phyloP scores from a whole-genome alignment of 2,888 invertebrate species.

The Acrobasis repandana region DNA sequence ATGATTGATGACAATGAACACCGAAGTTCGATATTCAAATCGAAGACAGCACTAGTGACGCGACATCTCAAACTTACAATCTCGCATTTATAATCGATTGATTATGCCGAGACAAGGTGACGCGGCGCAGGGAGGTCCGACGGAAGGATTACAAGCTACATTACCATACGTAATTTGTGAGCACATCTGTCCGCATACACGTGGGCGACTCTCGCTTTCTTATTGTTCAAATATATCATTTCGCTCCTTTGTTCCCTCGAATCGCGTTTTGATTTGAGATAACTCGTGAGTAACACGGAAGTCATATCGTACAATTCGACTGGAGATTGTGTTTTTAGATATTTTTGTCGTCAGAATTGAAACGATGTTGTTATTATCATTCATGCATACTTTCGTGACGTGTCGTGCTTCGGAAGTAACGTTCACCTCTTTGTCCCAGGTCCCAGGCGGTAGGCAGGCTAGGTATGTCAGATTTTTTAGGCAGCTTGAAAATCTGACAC shows the following conservation, averaged over 20 bases:
- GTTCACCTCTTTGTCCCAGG: no score
- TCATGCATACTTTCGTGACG: conserved; percentile 1
- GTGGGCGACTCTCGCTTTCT: conserved; percentile 69
- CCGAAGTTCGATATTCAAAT: conserved; percentile 37
- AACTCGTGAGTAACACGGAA: conserved; percentile 55
- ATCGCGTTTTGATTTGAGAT: conserved; percentile 54
- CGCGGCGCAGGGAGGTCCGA: conserved; percentile 68
- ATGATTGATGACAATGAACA: conserved; percentile 23
- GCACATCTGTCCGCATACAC: conserved; percentile 59
- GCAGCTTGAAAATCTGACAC: no score
- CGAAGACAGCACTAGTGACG: conserved; percentile 47
- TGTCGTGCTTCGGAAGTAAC: no score
- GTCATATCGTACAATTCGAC: conserved; percentile 48
- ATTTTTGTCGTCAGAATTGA: conserved; percentile 49
- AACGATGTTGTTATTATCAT: conserved; percentile 33
- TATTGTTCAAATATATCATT: conserved; percentile 69
- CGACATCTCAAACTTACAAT: conserved; percentile 39
- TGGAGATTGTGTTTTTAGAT: conserved; percentile 44
- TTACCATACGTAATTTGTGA: conserved; percentile 80
- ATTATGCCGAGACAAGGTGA: conserved; percentile 60
- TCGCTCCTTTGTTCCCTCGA: conserved; percentile 54
- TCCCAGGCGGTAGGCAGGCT: no score
- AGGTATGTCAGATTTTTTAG: no score
- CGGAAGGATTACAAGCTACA: conserved; percentile 75
- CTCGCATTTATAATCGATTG: conserved; percentile 68